Evolutionary conservation across 2,797 vertebrate genomes (phyloP).

Genomic region (Urocyon cinereoargenteus): DNA sequence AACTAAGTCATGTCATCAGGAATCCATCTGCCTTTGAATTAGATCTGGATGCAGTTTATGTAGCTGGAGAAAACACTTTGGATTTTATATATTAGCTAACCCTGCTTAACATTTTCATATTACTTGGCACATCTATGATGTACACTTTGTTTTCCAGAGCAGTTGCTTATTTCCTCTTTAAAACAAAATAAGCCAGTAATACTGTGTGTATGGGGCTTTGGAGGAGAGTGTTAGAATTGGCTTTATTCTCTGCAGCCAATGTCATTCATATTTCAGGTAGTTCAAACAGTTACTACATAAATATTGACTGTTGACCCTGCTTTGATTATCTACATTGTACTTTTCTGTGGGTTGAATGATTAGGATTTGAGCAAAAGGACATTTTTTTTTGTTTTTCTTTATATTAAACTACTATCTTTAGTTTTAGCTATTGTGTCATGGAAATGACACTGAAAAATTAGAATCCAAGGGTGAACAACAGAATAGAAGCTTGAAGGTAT

Average conservation of each 20-base stretch:
- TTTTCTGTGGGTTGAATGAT: conserved; percentile 20
- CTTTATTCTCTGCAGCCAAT: neutral
- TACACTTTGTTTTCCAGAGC: conserved; percentile 52
- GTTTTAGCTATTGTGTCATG: conserved; percentile 32
- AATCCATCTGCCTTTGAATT: conserved; percentile 80
- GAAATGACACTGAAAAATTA: conserved; percentile 58
- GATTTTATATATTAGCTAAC: conserved; percentile 40
- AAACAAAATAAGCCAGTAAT: conserved; percentile 22
- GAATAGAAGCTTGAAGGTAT: conserved; percentile 46
- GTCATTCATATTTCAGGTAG: neutral
- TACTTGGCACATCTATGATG: conserved; percentile 47
- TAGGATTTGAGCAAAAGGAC: neutral
- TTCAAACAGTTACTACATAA: neutral
- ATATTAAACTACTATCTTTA: conserved; percentile 41
- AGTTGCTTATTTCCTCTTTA: conserved; percentile 63
- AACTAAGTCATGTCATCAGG: conserved; percentile 76
- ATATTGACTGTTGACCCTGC: neutral
- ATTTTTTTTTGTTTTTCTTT: neutral
- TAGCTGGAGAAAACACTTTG: conserved; percentile 68
- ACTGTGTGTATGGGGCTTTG: neutral
- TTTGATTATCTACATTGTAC: neutral
- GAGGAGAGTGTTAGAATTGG: neutral
- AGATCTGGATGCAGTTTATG: conserved; percentile 72
- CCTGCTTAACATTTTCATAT: conserved; percentile 74
- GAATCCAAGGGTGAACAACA: conserved; percentile 3